Conservation (phyloP, 2,888 invertebrate species). For the Tipula lateralis region DNA sequence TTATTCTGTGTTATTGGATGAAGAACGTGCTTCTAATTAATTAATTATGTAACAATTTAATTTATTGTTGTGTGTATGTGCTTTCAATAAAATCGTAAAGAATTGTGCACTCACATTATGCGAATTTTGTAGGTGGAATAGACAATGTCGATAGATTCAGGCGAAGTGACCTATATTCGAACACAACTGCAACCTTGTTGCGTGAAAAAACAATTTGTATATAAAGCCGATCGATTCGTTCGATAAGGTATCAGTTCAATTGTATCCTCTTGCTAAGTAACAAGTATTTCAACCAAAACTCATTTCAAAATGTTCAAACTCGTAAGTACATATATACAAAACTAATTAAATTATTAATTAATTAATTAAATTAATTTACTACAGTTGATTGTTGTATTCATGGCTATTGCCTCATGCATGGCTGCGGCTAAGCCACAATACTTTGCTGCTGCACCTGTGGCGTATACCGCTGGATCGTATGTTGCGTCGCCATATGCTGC, state of each 20-base stretch:
- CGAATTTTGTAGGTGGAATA: neutral
- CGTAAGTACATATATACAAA: no score
- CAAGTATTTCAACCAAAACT: neutral
- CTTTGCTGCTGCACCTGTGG: slow-evolving; percentile 34
- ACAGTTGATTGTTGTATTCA: slow-evolving; percentile 25
- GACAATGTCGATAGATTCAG: neutral
- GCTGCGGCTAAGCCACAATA: slow-evolving; percentile 33
- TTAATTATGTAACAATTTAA: neutral
- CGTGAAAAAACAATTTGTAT: neutral
- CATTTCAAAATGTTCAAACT: slow-evolving; percentile 29
- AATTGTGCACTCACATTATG: neutral
- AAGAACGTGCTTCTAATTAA: neutral
- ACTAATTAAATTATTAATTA: no score
- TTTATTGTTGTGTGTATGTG: neutral
- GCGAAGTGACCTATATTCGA: neutral
- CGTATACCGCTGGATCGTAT: neutral
- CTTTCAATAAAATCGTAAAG: neutral
- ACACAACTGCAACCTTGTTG: neutral
- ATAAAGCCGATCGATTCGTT: neutral
- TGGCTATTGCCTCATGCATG: slow-evolving; percentile 32
- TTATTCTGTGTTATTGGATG: slow-evolving; percentile 12
- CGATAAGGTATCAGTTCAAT: neutral
- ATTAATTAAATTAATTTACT: neutral
- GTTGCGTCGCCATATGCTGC: slow-evolving; percentile 32
- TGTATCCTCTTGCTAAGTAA: neutral